Conservation (phyloP, 2,113 vertebrate species). For the Synodontis membranacea region DNA sequence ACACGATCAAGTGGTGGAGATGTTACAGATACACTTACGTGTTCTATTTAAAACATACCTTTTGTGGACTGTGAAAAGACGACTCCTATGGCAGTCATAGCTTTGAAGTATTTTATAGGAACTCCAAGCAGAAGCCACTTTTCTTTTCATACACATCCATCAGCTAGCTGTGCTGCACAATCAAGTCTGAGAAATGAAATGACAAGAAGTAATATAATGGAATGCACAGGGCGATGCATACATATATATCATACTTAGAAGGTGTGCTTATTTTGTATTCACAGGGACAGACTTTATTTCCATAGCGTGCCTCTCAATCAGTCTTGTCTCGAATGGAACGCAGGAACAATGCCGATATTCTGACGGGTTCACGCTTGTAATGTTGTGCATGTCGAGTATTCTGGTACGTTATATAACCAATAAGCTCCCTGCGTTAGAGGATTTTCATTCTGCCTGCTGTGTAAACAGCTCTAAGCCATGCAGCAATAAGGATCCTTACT, state of each 20-base stretch:
- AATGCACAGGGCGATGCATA: neutral
- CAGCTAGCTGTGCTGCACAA: neutral
- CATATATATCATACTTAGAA: neutral
- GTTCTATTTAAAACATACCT: neutral
- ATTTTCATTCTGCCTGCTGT: conserved; percentile 6
- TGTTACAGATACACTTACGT: neutral
- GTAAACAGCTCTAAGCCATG: neutral
- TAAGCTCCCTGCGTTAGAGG: neutral
- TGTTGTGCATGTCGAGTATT: neutral
- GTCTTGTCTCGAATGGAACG: neutral
- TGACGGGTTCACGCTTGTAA: neutral
- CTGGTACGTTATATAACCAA: neutral
- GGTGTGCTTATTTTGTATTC: neutral
- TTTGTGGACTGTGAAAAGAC: neutral
- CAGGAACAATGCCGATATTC: neutral
- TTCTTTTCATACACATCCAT: neutral
- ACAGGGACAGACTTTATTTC: neutral
- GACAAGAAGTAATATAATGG: neutral
- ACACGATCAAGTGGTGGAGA: neutral
- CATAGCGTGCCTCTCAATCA: neutral
- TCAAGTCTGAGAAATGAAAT: neutral
- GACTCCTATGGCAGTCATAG: neutral
- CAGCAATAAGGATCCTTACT: conserved; percentile 5
- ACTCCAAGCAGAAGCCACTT: neutral
- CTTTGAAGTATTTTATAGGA: neutral